phyloP scores from a whole-genome alignment of 2,888 invertebrate species.

The Erpobdella octoculata region DNA sequence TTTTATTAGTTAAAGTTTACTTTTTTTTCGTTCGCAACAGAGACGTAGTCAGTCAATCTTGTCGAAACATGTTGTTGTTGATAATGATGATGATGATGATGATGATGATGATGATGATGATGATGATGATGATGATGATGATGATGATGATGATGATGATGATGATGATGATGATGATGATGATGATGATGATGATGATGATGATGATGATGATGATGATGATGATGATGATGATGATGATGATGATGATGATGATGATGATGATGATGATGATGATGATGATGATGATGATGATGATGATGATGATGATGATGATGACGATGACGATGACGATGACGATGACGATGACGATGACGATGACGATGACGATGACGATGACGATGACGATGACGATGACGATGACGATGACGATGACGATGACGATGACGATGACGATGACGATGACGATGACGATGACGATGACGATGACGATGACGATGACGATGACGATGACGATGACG shows the following conservation, averaged over 20 bases:
- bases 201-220: constrained; percentile 17
- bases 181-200: constrained; percentile 18
- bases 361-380: constrained; percentile 11
- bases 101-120: constrained; percentile 18
- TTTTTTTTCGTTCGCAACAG: too few relatives aligned
- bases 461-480: constrained; percentile 39
- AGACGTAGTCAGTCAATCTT: too few relatives aligned
- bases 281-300: constrained; percentile 18
- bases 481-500: constrained; percentile 7
- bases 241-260: constrained; percentile 18
- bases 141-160: constrained; percentile 17
- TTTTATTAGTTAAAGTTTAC: too few relatives aligned
- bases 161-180: constrained; percentile 18
- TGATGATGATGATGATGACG: constrained; percentile 16
- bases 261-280: constrained; percentile 17
- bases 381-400: constrained; percentile 13
- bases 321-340: constrained; percentile 13
- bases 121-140: constrained; percentile 18
- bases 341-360: constrained; percentile 13
- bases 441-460: constrained; percentile 35
- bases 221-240: constrained; percentile 18
- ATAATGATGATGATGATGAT: constrained; percentile 16
- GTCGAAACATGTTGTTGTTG: constrained; percentile 5
- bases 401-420: constrained; percentile 13
- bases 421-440: constrained; percentile 11